A percentile compares a stretch with the other conserved stretches of the same genome.
These are phyloP conservation scores for Amiota communis DNA, from an alignment of 2,888 invertebrate species.

Conservation along the genomic window DNA sequence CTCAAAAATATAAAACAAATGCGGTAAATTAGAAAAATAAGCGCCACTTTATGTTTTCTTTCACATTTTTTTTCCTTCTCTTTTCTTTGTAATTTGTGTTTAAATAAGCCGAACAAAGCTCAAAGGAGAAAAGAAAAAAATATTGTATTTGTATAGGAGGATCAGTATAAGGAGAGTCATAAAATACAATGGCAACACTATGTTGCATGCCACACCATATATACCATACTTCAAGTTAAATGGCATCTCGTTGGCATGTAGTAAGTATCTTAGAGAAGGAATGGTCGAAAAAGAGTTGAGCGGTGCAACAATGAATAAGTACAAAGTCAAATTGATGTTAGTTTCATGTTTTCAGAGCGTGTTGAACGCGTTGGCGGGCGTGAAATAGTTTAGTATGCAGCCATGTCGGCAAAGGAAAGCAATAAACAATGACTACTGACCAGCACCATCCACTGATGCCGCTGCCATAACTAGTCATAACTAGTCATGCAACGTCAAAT, in stretches of 20 bases:
- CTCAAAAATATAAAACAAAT: neutral
- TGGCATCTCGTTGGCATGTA: neutral
- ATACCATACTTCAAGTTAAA: too few species aligned
- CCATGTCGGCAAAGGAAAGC: conserved; percentile 54
- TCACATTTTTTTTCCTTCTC: too few species aligned
- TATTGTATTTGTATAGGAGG: neutral
- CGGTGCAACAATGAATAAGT: neutral
- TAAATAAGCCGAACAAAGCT: conserved; percentile 19
- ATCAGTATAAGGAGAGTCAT: neutral
- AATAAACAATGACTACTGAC: conserved; percentile 45
- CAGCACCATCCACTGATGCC: neutral
- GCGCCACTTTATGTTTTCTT: conserved; percentile 25
- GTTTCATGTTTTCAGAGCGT: conserved; percentile 48
- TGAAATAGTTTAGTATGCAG: conserved; percentile 32
- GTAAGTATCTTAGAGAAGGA: neutral
- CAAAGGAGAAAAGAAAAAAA: conserved; percentile 18
- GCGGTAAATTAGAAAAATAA: conserved; percentile 1
- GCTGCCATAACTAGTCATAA: neutral
- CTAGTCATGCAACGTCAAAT: conserved; percentile 1
- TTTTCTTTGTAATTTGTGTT: too few species aligned
- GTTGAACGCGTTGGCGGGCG: conserved; percentile 23
- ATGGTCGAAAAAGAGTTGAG: neutral
- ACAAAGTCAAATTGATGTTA: conserved; percentile 60
- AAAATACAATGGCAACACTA: conserved; percentile 18
- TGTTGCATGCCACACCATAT: neutral